These are phyloP conservation scores for Trinorchestia longiramus DNA, from an alignment of 1,140 invertebrate genomes.

Conservation along the genomic window DNA sequence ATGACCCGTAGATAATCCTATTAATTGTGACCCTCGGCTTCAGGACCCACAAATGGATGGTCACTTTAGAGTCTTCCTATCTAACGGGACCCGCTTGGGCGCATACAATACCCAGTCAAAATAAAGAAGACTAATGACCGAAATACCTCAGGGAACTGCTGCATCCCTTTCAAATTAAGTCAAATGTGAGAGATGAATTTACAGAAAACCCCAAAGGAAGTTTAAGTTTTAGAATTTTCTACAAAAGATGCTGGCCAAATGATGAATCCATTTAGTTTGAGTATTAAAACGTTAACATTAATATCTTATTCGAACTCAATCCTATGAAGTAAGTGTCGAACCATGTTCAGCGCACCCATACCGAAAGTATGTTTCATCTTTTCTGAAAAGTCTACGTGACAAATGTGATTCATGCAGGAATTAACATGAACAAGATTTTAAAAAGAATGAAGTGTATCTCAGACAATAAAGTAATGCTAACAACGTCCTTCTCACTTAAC, in stretches of 20 bases:
- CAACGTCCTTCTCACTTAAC: too few relatives aligned
- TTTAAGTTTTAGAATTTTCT: neutral
- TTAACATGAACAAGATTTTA: too few relatives aligned
- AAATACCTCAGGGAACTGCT: neutral
- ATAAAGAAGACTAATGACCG: constrained; percentile 50
- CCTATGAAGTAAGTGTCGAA: neutral
- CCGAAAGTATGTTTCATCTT: too few relatives aligned
- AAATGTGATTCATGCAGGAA: too few relatives aligned
- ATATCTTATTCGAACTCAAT: neutral
- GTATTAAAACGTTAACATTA: neutral
- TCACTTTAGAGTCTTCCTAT: constrained; percentile 7
- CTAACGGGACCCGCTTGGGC: neutral
- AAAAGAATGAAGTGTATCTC: too few relatives aligned
- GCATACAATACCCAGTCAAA: neutral
- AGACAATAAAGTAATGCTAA: too few relatives aligned
- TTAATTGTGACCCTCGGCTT: constrained; percentile 32
- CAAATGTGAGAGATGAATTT: neutral
- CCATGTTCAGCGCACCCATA: too few relatives aligned
- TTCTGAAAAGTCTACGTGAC: too few relatives aligned
- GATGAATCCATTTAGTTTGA: neutral
- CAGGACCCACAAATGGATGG: constrained; percentile 26
- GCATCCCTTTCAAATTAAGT: neutral
- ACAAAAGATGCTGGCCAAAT: neutral
- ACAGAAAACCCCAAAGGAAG: neutral
- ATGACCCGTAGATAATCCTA: constrained; percentile 46